Base-by-base conservation (phyloP, 2,797 vertebrate species). In the Spheniscus humboldti region DNA sequence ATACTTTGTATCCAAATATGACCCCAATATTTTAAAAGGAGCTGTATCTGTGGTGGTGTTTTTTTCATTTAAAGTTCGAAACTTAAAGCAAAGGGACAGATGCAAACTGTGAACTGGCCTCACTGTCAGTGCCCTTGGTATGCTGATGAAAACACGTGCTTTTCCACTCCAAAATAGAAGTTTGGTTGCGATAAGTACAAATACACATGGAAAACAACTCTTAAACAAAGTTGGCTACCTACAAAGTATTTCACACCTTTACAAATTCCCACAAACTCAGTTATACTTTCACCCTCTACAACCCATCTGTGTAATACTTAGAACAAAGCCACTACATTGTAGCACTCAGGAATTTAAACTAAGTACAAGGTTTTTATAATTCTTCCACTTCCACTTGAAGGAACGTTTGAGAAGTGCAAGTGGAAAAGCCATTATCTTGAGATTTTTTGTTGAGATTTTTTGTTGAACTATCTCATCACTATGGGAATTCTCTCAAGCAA, bases 391-490 rank as follows among this genome's bases (percentile, higher is more conserved):
- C 62, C 30, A 76, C 73, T 63, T 64, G 67, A 96, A 92, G 35
- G 16, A 83, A 79, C 18, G 1, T 84, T 78, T 74, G 78, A 94
- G 28, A 92, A 83, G 37, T 30, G 13, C 82, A 78, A 91, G 47
- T 28, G 31, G 62, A 90, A 95, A 86, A 64, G 45, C 17, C 69
- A 84, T 47, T 60, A 50, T 35, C 47, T 67, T 74, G 63, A 75
- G 22, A 9, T 59, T 87, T 95, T 88, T 39, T 66, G 57, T 55
- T 89, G 31, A 94, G 22, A 8, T 59, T 87, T 95, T 88, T 39
- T 66, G 57, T 55, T 89, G 31, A 94, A 76, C 47, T 60, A 17
- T 59, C 77, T 91, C 39, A 88, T 68, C 27, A 75, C 22, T n/a
- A 57, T 43, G 35, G 30, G 59, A 91, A 90, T 86, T 86, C 41